Evolutionary conservation across 2,113 vertebrate genomes (phyloP), one percentile per base, ranked within the genome.

Genomic region (Seriola dumerili): DNA sequence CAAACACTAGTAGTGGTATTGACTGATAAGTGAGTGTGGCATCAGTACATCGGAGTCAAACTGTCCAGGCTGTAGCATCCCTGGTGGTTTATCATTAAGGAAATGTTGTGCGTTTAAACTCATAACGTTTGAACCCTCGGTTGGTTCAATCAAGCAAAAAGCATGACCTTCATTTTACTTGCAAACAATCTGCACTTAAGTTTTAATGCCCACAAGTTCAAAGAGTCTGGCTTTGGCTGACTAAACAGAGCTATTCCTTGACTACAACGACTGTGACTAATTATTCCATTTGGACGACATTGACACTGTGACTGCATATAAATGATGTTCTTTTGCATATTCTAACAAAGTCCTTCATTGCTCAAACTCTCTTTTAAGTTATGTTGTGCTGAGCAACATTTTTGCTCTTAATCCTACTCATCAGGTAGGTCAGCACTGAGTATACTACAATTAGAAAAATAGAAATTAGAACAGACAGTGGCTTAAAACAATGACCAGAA

Each of bases 81-180:
- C 21, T 59, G 16, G 34, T 5, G 0, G 0, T 70, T 63, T 7
- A 50, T 62, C 19, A 54, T 12, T 23, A 36, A 8, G 44, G 29
- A 61, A 5, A 64, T 63, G 71, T 23, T 46, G 25, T 42, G 42
- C 14, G 23, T 50, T 83, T 44, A 67, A 54, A 78, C 17, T 59
- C 11, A 23, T 5, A 78, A 66, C 46, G 65, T 40, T 32, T 57
- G 48, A 81, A 48, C 63, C 67, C 23, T 44, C 3, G 8, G 50
- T 69, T 75, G 9, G 50, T 74, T 72, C 55, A 54, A 66, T 44
- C 36, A 17, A 40, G 14, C 38, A 52, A 69, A 38, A 66, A 77
- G 61, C 73, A 54, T 65, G 52, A 85, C 78, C 76, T 78, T 79
- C 69, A 73, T 65, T 91, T 76, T 55, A 83, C 66, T 85, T 71